Conservation (phyloP, 2,797 vertebrate species). For the Yasuhikotakia modesta region DNA sequence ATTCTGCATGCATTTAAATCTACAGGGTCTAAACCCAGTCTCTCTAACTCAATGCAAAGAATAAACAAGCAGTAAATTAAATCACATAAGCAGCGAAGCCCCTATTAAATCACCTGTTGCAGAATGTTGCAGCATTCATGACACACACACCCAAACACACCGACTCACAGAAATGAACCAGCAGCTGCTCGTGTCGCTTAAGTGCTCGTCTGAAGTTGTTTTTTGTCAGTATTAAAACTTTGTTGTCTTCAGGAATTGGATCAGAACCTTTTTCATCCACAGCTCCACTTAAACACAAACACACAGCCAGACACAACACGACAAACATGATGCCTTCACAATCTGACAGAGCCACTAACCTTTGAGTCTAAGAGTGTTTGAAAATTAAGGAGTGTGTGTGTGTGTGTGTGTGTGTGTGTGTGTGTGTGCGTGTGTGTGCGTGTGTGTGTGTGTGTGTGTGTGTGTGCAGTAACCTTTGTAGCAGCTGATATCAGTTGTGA, state of each 20-base stretch:
- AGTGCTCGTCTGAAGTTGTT: not conserved
- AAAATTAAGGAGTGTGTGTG: slow-evolving; percentile 20
- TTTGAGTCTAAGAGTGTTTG: slow-evolving; percentile 22
- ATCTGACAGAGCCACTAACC: not conserved
- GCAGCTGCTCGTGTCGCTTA: slow-evolving; percentile 3
- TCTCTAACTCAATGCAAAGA: not conserved
- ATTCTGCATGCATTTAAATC: too few relatives aligned
- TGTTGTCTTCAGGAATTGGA: not conserved
- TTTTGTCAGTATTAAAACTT: not conserved
- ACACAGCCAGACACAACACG: slow-evolving; percentile 5
- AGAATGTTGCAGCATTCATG: slow-evolving; percentile 3
- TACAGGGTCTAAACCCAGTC: too few relatives aligned
- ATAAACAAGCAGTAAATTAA: too few relatives aligned
- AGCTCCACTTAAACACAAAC: not conserved
- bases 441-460: too few relatives aligned
- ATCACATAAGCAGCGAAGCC: too few relatives aligned
- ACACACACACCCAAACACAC: slow-evolving; percentile 28
- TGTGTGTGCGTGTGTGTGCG: too few relatives aligned
- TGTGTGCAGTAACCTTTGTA: slow-evolving; percentile 5
- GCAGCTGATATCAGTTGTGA: not conserved
- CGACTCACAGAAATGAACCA: slow-evolving; percentile 62
- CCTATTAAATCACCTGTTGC: not conserved
- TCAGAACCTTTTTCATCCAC: not conserved
- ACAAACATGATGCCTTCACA: not conserved
- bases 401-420: too few relatives aligned